Evolutionary conservation across 2,888 invertebrate species (phyloP).

Genomic region (Dryobotodes eremita): DNA sequence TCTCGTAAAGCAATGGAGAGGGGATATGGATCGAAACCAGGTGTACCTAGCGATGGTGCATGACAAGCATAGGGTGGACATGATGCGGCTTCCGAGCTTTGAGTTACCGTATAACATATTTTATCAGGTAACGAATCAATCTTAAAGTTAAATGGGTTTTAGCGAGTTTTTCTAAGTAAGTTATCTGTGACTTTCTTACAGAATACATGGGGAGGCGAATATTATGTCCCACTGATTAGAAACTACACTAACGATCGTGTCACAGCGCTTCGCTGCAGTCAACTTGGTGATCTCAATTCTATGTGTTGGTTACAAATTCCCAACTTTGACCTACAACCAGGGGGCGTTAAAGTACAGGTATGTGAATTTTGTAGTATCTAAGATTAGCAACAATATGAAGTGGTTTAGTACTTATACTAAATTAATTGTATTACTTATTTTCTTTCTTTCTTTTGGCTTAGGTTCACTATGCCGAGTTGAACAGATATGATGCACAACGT

Average conservation of each 20-base stretch:
- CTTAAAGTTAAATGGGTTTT: background rate
- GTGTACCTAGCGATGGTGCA: slow-evolving; percentile 6
- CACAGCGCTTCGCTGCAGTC: background rate
- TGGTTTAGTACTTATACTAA: too few relatives aligned
- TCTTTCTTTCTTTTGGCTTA: background rate
- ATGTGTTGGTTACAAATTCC: slow-evolving; percentile 23
- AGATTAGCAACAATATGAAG: background rate
- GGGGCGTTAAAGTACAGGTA: slow-evolving; percentile 1
- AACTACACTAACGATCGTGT: background rate
- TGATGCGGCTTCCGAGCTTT: slow-evolving; percentile 22
- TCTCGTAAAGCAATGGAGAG: slow-evolving; percentile 21
- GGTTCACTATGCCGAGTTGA: slow-evolving; percentile 16
- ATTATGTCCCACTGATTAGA: background rate
- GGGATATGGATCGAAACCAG: slow-evolving; percentile 18
- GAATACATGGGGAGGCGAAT: slow-evolving; percentile 14
- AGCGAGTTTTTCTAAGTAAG: background rate
- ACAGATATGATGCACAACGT: slow-evolving; percentile 12
- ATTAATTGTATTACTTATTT: too few relatives aligned
- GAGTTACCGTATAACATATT: slow-evolving; percentile 16
- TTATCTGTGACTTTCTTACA: background rate
- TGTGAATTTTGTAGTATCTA: background rate
- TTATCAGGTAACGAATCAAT: background rate
- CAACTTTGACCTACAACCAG: background rate
- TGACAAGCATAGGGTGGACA: background rate
- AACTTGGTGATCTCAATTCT: slow-evolving; percentile 18